These are phyloP conservation scores for Arremon brunneinucha DNA, from an alignment of 2,797 vertebrate species.

Conservation along the genomic window DNA sequence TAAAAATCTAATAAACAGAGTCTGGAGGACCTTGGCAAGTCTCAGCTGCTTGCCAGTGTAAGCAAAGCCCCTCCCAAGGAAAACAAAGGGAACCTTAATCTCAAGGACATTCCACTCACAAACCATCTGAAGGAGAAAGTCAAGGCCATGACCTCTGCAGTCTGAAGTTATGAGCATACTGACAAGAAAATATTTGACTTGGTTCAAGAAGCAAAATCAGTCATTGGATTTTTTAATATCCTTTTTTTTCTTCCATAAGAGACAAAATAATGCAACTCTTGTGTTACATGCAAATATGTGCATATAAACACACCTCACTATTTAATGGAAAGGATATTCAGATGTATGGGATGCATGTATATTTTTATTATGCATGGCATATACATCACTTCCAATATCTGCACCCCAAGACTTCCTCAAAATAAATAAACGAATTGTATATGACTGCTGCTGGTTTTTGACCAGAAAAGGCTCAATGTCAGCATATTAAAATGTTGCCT, in stretches of 20 bases:
- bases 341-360: not conserved
- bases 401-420: not conserved
- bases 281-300: not conserved
- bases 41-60: conserved; percentile 78
- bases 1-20: conserved; percentile 86
- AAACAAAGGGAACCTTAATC: conserved; percentile 78
- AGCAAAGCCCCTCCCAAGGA: conserved; percentile 80
- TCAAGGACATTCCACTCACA: conserved; percentile 77
- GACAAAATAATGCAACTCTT: conserved; percentile 41
- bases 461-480: not conserved
- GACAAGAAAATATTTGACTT: conserved; percentile 84
- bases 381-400: not conserved
- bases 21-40: conserved; percentile 80
- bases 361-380: not conserved
- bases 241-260: conserved; percentile 60
- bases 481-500: conserved; percentile 3
- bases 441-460: not conserved
- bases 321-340: not conserved
- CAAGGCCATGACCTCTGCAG: conserved; percentile 75
- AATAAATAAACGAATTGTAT: not conserved
- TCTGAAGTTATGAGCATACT: conserved; percentile 79
- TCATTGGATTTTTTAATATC: conserved; percentile 73
- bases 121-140: conserved; percentile 80
- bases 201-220: conserved; percentile 78
- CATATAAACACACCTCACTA: not conserved